These are phyloP conservation scores for Lithophane semibrunnea DNA, from an alignment of 2,888 invertebrate genomes.

Conservation along the genomic window DNA sequence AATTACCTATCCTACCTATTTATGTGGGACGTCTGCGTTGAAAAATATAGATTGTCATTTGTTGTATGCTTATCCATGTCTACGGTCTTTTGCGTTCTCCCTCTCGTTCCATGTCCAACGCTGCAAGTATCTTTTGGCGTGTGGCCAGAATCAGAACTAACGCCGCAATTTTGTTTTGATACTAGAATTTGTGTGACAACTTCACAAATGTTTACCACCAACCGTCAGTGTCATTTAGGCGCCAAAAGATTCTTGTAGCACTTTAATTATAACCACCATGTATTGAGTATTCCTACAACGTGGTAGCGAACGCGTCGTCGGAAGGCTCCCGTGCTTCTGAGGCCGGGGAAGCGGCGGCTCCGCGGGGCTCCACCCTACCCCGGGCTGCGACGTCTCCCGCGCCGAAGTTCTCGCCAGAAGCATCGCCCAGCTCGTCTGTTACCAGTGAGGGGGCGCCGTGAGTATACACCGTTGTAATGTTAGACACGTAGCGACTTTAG, in stretches of 20 bases:
- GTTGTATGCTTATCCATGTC: neutral
- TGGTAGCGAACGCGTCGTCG: conserved; percentile 89
- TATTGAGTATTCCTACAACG: conserved; percentile 88
- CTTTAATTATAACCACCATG: conserved; percentile 59
- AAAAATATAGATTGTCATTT: neutral
- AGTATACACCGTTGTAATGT: conserved; percentile 65
- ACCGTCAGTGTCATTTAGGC: neutral
- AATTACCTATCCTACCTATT: neutral
- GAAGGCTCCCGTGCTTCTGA: conserved; percentile 88
- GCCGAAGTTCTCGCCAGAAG: conserved; percentile 94
- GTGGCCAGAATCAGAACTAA: neutral
- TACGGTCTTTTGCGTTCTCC: conserved; percentile 2
- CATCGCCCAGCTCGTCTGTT: conserved; percentile 96
- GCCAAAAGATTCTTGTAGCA: neutral
- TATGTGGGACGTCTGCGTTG: neutral
- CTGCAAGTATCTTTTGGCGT: neutral
- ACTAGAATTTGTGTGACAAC: neutral
- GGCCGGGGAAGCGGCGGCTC: conserved; percentile 88
- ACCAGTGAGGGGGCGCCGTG: conserved; percentile 95
- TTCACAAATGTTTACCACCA: neutral
- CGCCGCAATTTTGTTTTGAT: neutral
- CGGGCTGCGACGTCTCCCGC: conserved; percentile 85
- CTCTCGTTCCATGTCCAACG: neutral
- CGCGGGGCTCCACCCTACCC: conserved; percentile 84
- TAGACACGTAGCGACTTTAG: no score